Conservation (phyloP, 2,888 invertebrate species). For the Heliconius erato region DNA sequence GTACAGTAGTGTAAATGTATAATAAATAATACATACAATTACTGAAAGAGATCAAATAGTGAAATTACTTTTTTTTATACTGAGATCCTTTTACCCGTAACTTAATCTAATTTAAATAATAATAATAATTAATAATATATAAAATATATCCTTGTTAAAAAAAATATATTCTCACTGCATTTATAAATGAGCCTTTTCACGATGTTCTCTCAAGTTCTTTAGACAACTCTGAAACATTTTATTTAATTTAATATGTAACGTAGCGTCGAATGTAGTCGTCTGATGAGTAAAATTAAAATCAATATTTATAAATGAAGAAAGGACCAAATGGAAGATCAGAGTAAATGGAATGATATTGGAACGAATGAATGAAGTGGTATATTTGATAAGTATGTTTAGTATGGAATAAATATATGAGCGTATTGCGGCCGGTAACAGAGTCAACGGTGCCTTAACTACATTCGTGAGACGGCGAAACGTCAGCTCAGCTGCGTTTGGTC, state of each 20-base stretch:
- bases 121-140: not conserved
- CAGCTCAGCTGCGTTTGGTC: too few relatives aligned
- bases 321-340: too few relatives aligned
- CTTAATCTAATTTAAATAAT: constrained; percentile 19
- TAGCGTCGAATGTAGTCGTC: too few relatives aligned
- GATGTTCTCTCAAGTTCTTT: constrained; percentile 18
- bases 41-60: constrained; percentile 7
- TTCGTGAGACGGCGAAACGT: too few relatives aligned
- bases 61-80: not conserved
- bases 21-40: constrained; percentile 11
- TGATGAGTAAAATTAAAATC: not conserved
- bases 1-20: constrained; percentile 14
- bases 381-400: too few relatives aligned
- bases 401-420: too few relatives aligned
- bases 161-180: constrained; percentile 34
- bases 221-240: constrained; percentile 42
- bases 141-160: constrained; percentile 16
- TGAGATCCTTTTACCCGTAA: constrained; percentile 18
- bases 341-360: too few relatives aligned
- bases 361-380: too few relatives aligned
- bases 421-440: too few relatives aligned
- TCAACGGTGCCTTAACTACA: too few relatives aligned
- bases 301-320: too few relatives aligned
- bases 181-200: constrained; percentile 18
- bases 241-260: not conserved